These are phyloP conservation scores for Tenthredo amoena DNA, from an alignment of 2,888 invertebrate species.

Conservation along the genomic window DNA sequence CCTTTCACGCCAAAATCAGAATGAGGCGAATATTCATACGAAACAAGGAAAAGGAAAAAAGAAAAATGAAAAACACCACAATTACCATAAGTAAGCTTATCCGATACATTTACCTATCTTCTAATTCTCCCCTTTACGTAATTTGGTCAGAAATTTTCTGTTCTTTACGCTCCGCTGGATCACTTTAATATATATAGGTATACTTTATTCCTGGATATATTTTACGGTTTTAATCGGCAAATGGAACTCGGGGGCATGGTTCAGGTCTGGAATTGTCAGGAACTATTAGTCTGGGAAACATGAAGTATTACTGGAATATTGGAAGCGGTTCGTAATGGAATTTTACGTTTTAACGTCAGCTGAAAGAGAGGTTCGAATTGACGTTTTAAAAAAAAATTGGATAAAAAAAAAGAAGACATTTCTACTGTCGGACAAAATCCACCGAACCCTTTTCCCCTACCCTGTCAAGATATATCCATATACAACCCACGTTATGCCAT, in stretches of 20 bases:
- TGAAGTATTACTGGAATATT: conserved; percentile 44
- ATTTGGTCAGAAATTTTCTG: conserved; percentile 26
- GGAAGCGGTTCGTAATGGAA: conserved; percentile 46
- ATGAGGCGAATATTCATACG: not conserved
- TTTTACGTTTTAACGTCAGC: conserved; percentile 34
- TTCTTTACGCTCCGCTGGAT: not conserved
- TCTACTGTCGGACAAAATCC: not conserved
- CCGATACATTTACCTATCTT: not conserved
- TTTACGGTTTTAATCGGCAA: conserved; percentile 52
- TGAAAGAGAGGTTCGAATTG: conserved; percentile 5
- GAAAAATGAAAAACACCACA: not conserved
- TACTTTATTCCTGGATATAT: conserved; percentile 47
- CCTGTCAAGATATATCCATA: conserved; percentile 26
- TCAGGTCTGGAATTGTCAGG: conserved; percentile 48
- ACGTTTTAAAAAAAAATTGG: not conserved
- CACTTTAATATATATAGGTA: not conserved
- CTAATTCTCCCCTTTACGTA: not conserved
- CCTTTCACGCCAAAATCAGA: not conserved
- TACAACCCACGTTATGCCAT: not conserved
- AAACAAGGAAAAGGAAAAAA: not conserved
- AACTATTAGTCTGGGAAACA: conserved; percentile 48
- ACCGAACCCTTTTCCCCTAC: conserved; percentile 20
- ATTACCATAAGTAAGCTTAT: not conserved
- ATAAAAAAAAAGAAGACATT: not conserved
- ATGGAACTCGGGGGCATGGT: conserved; percentile 41